Evolutionary conservation across 2,888 invertebrate species (phyloP).

Genomic region (Vesta saturnalis): DNA sequence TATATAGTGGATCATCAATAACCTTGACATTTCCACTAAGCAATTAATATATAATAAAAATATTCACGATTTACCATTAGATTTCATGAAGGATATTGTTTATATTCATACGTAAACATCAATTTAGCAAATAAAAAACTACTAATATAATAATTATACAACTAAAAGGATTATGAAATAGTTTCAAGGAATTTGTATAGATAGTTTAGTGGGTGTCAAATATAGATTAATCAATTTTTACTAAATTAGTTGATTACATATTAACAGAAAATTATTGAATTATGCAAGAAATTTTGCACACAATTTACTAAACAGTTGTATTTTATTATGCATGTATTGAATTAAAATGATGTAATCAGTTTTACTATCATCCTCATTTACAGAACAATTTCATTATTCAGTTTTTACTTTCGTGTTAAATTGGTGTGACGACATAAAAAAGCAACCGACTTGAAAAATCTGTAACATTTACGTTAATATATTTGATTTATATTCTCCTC

Average conservation of each 20-base stretch:
- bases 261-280: neutral
- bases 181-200: neutral
- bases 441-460: constrained; percentile 3
- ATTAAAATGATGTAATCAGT: constrained; percentile 7
- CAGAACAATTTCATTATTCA: constrained; percentile 10
- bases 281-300: constrained; percentile 10
- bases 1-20: constrained; percentile 52
- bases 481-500: neutral
- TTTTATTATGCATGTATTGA: neutral
- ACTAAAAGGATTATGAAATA: constrained; percentile 9
- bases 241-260: neutral
- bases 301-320: neutral
- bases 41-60: constrained; percentile 54
- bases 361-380: constrained; percentile 13
- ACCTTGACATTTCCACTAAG: constrained; percentile 55
- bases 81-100: constrained; percentile 43
- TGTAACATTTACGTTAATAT: constrained; percentile 3
- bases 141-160: constrained; percentile 19
- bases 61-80: constrained; percentile 40
- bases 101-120: constrained; percentile 28
- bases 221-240: neutral
- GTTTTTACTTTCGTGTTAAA: constrained; percentile 13
- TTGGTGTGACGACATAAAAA: constrained; percentile 10
- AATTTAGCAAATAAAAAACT: neutral
- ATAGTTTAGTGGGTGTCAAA: neutral